phyloP scores from a whole-genome alignment of 2,113 vertebrate genomes.

The Mustela lutreola region DNA sequence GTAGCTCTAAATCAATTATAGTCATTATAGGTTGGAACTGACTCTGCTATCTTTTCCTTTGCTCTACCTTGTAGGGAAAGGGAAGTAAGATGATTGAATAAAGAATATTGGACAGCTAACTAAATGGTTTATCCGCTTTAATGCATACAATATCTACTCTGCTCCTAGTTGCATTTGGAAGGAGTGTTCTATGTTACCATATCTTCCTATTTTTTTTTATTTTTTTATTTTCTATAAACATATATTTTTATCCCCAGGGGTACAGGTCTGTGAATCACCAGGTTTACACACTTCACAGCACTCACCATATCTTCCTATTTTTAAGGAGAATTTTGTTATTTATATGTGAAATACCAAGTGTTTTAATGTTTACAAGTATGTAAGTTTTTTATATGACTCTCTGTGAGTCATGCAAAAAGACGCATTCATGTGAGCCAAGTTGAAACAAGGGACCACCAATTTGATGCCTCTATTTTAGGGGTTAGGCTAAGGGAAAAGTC shows the following conservation, averaged over 20 bases:
- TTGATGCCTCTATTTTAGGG: not conserved
- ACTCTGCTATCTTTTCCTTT: not conserved
- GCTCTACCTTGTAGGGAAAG: not conserved
- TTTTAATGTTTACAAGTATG: constrained; percentile 11
- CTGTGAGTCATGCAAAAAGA: not conserved
- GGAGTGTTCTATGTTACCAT: not conserved
- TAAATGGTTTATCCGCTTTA: not conserved
- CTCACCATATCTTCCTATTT: not conserved
- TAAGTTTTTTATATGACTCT: not conserved
- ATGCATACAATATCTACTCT: not conserved
- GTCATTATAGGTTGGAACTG: not conserved
- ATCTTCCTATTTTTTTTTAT: not conserved
- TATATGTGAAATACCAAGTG: not conserved
- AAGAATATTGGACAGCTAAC: not conserved
- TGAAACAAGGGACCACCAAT: not conserved
- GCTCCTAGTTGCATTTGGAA: not conserved
- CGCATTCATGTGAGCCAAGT: not conserved
- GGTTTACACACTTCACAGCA: too few relatives aligned
- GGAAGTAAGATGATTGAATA: not conserved
- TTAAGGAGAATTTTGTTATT: not conserved
- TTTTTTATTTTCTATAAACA: too few relatives aligned
- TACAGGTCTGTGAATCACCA: too few relatives aligned
- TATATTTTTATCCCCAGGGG: too few relatives aligned
- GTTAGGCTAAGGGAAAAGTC: not conserved
- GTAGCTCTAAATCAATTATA: not conserved